These are phyloP conservation scores for Battus philenor DNA, from an alignment of 1,140 invertebrate species.

Conservation along the genomic window DNA sequence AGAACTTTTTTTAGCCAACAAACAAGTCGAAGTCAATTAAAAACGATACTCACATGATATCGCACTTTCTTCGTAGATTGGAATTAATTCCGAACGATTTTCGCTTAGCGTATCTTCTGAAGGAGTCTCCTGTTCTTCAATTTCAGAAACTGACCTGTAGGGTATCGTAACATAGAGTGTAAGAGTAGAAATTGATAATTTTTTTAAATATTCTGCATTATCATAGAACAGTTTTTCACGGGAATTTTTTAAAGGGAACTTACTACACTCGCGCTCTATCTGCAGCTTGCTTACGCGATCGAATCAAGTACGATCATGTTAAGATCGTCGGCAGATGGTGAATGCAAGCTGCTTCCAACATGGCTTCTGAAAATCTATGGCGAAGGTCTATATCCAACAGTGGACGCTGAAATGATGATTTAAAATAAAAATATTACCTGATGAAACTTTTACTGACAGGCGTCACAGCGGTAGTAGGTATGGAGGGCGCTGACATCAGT, in stretches of 20 bases:
- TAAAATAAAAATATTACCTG: background rate
- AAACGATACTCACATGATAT: too few species aligned
- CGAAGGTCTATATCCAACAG: background rate
- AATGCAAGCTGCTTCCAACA: background rate
- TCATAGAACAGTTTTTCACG: background rate
- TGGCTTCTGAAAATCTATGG: background rate
- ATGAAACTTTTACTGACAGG: background rate
- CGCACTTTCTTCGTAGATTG: slow-evolving; percentile 38
- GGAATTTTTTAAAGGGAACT: background rate
- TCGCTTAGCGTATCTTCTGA: slow-evolving; percentile 43
- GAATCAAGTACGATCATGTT: background rate
- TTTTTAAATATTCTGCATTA: background rate
- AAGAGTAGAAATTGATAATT: slow-evolving; percentile 8
- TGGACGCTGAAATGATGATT: background rate
- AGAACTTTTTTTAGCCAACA: too few species aligned
- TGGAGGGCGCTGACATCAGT: background rate
- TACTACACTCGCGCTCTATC: too few species aligned
- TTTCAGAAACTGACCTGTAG: slow-evolving; percentile 43
- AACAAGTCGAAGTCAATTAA: too few species aligned
- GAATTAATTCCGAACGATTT: slow-evolving; percentile 41
- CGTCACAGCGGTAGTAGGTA: background rate
- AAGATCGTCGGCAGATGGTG: background rate
- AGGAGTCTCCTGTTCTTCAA: slow-evolving; percentile 26
- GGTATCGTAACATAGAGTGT: too few species aligned
- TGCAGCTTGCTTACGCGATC: too few species aligned